These are phyloP conservation scores for Drosophila pegasa DNA, from an alignment of 2,888 invertebrate species.

Conservation along the genomic window DNA sequence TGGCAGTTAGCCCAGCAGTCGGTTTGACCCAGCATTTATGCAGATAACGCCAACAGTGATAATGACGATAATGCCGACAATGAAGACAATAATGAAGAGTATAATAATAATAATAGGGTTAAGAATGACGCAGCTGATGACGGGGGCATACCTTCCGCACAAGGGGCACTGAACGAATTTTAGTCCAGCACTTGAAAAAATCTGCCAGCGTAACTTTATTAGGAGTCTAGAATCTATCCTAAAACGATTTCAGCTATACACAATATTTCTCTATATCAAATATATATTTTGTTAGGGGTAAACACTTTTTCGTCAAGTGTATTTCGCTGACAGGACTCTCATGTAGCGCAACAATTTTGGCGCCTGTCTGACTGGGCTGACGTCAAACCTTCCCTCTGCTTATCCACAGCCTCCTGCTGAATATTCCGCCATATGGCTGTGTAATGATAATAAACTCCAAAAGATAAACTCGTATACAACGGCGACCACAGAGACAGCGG, in stretches of 20 bases:
- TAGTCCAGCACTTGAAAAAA: background rate
- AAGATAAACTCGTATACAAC: conserved; percentile 63
- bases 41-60: conserved; percentile 59
- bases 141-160: background rate
- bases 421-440: conserved; percentile 81
- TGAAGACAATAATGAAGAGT: conserved; percentile 1
- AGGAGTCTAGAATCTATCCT: background rate
- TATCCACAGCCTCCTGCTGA: conserved; percentile 29
- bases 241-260: background rate
- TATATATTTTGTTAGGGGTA: background rate
- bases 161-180: background rate
- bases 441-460: conserved; percentile 82
- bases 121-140: conserved; percentile 23
- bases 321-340: conserved; percentile 14
- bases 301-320: conserved; percentile 29
- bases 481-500: conserved; percentile 25
- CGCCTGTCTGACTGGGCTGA: conserved; percentile 54
- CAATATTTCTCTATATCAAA: background rate
- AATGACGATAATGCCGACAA: conserved; percentile 15
- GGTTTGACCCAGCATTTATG: conserved; percentile 55
- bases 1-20: conserved; percentile 58
- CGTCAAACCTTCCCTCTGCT: conserved; percentile 48
- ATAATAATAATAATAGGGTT: conserved; percentile 19
- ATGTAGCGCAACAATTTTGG: conserved; percentile 63
- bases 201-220: background rate